phyloP scores from a whole-genome alignment of 2,797 vertebrate genomes.

The Amazonetta brasiliensis region DNA sequence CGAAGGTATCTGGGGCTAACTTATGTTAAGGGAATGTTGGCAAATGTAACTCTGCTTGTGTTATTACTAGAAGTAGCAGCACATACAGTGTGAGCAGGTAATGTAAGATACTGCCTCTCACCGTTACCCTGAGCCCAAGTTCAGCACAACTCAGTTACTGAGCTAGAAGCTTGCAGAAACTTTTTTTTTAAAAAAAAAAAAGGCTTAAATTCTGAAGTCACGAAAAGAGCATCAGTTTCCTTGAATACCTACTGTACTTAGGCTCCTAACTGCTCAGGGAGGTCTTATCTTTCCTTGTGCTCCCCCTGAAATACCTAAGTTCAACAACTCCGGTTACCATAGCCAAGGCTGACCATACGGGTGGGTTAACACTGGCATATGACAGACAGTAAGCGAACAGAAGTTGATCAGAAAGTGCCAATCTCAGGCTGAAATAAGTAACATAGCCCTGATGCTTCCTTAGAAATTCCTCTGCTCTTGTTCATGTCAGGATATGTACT shows the following conservation, averaged over 20 bases:
- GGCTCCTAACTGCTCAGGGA: neutral
- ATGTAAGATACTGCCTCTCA: neutral
- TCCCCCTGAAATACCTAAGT: neutral
- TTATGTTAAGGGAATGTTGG: neutral
- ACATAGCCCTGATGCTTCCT: neutral
- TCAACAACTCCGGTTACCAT: neutral
- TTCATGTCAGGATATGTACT: neutral
- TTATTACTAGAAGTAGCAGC: neutral
- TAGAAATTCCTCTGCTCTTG: neutral
- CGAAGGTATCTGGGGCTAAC: conserved; percentile 11
- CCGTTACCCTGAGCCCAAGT: neutral
- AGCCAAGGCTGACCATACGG: fast-evolving
- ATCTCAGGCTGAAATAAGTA: neutral
- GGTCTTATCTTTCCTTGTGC: neutral
- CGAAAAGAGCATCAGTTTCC: neutral
- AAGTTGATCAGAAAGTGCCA: neutral
- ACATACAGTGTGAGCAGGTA: neutral
- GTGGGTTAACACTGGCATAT: fast-evolving
- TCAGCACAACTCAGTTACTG: neutral
- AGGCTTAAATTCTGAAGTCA: neutral
- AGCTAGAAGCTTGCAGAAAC: neutral
- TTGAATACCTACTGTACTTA: neutral
- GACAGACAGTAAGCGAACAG: no score
- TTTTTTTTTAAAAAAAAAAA: neutral
- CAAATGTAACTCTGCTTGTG: neutral